Evolutionary conservation across 2,797 vertebrate genomes (phyloP), one percentile per base, ranked within the genome.

Genomic region (Gouania willdenowi): DNA sequence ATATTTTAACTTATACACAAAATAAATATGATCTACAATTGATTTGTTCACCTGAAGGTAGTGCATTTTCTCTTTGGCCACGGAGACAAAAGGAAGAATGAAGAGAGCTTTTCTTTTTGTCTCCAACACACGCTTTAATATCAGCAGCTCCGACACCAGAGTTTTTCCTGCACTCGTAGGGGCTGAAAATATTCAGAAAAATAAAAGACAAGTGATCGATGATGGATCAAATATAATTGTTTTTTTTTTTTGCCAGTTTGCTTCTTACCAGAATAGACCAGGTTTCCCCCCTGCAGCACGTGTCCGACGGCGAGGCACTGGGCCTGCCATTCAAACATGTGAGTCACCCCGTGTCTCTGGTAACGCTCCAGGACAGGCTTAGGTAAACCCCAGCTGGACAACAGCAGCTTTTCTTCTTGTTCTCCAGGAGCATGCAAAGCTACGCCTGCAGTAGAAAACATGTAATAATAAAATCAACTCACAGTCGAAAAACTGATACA

Each of bases 121-220:
- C 84, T 98, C 96, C 76, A 98, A 64, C 41, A 98, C 93, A 12
- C 92, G 84, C 65, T 98, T 99, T 77, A 98, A 54, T 66, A 95
- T 92, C 43, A 99, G 88, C 71, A 99, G 83, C 73, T 99, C 97
- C 9, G 97, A 93, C 34, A 98, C 93, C 37, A 99, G 87, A 13
- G 95, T 98, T 85, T 99, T 99, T 16, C 97, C 96, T 41, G 95
- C 95, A 82, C 96, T 99, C 8, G 97, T 99, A 19, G 97, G 97
- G 58, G 97, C 96, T 98, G 61, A 60, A 77, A 58, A n/a, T 3
- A 39, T 41, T 51, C 5, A 15, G 31, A 33, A 29, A 20, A 9
- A 22, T 26, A 2, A 2, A n/a, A n/a, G n/a, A n/a, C n/a, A n/a
- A n/a, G n/a, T n/a, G n/a, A n/a, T n/a, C n/a, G n/a, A n/a, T n/a